These are phyloP conservation scores for Macrostomum lignano DNA, from an alignment of 1,140 invertebrate species.

Conservation along the genomic window DNA sequence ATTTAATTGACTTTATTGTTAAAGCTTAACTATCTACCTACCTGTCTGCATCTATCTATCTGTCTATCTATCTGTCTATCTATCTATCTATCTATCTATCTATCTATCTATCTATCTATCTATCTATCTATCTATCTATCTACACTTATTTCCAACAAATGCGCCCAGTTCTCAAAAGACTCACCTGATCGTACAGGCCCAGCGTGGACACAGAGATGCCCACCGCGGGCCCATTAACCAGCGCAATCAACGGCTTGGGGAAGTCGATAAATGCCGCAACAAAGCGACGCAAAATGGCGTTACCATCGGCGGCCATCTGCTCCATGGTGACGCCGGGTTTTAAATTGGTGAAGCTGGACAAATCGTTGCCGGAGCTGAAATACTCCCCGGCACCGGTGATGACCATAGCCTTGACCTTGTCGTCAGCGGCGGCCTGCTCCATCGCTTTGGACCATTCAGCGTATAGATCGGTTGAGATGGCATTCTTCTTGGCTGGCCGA, in stretches of 20 bases:
- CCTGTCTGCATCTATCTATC: no score
- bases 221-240: constrained; percentile 74
- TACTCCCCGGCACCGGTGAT: constrained; percentile 46
- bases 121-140: no score
- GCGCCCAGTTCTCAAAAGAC: constrained; percentile 39
- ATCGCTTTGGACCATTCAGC: constrained; percentile 35
- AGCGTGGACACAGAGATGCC: constrained; percentile 56
- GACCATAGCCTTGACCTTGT: constrained; percentile 34
- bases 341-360: constrained; percentile 34
- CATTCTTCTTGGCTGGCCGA: constrained; percentile 44
- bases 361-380: constrained; percentile 60
- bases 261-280: constrained; percentile 50
- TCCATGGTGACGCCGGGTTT: constrained; percentile 10
- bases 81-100: no score
- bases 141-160: no score
- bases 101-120: no score
- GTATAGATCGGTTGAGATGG: constrained; percentile 43
- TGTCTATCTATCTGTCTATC: no score
- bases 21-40: no score
- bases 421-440: constrained; percentile 37
- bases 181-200: constrained; percentile 56
- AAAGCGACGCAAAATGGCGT: constrained; percentile 32
- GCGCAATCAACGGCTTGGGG: constrained; percentile 53
- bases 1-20: no score
- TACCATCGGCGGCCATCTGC: constrained; percentile 3